Percentiles rank a stretch among this genome's conserved stretches.
Conservation (phyloP, 2,113 vertebrate genomes). For the Malurus melanocephalus region DNA sequence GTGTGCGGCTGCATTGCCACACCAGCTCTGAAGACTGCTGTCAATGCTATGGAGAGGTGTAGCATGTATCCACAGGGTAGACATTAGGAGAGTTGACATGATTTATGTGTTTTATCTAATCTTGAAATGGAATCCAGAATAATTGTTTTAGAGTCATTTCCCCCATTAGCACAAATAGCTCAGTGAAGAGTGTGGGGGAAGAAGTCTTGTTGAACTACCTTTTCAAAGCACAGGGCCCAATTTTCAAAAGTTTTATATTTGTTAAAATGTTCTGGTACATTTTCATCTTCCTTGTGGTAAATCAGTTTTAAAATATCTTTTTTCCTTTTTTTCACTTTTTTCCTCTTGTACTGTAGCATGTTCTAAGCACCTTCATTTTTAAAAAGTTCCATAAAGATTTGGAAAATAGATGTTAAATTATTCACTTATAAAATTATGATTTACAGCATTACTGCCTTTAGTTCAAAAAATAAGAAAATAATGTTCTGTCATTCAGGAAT, state of each 20-base stretch:
- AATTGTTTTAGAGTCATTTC: background rate
- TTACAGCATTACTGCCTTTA: conserved; percentile 63
- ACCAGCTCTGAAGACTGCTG: background rate
- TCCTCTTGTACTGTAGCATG: conserved; percentile 68
- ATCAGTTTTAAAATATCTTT: conserved; percentile 31
- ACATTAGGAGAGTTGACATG: background rate
- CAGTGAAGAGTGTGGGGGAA: conserved; percentile 55
- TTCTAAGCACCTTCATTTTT: conserved; percentile 63
- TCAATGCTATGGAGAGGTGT: background rate
- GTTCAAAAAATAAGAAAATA: conserved; percentile 15
- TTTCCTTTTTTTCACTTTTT: conserved; percentile 22
- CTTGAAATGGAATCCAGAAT: background rate
- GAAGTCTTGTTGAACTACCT: conserved; percentile 42
- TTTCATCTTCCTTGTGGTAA: conserved; percentile 48
- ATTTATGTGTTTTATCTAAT: conserved; percentile 24
- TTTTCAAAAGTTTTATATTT: conserved; percentile 61
- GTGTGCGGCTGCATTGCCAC: background rate
- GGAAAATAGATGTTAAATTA: conserved; percentile 59
- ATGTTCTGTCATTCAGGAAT: conserved; percentile 59
- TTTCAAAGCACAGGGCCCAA: conserved; percentile 63
- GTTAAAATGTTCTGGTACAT: conserved; percentile 46
- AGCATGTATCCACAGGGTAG: background rate
- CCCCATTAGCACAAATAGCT: conserved; percentile 38
- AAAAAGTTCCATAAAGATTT: conserved; percentile 53
- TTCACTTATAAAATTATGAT: conserved; percentile 46